Evolutionary conservation across 2,888 invertebrate species (phyloP).

Genomic region (Trileptium ribeirensis): DNA sequence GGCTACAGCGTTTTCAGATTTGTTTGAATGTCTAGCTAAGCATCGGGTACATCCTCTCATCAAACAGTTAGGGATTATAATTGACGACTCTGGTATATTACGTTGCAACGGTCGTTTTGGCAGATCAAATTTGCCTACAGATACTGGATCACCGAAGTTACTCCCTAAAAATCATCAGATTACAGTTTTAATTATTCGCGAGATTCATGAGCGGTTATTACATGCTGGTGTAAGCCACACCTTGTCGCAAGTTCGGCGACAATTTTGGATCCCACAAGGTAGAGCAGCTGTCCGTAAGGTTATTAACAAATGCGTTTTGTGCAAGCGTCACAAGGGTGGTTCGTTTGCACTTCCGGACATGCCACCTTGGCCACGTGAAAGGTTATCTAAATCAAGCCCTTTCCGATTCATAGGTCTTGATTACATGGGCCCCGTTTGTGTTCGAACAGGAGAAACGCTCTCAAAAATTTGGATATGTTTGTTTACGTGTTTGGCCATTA

Average conservation of each 20-base stretch:
- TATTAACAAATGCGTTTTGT: not conserved
- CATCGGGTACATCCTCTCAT: not conserved
- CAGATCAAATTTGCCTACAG: not conserved
- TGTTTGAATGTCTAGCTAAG: too few relatives aligned
- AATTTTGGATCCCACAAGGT: constrained; percentile 17
- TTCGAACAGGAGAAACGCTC: constrained; percentile 27
- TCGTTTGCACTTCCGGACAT: not conserved
- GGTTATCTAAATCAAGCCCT: constrained; percentile 1
- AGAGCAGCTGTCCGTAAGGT: not conserved
- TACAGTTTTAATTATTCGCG: not conserved
- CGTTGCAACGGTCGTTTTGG: constrained; percentile 13
- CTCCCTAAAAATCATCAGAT: not conserved
- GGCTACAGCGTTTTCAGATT: too few relatives aligned
- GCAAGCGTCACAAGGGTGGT: not conserved
- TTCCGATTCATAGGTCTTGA: constrained; percentile 13
- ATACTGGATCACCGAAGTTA: not conserved
- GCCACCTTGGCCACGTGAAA: constrained; percentile 6
- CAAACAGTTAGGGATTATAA: not conserved
- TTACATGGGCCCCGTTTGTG: constrained; percentile 18
- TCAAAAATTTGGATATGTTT: too few relatives aligned
- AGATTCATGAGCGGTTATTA: constrained; percentile 4
- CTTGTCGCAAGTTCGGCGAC: not conserved
- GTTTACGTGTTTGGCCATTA: constrained; percentile 23
- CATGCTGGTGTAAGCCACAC: constrained; percentile 18
- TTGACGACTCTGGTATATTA: not conserved